These are phyloP conservation scores for Loxodonta africana DNA, from an alignment of 2,113 vertebrate species.

Conservation along the genomic window DNA sequence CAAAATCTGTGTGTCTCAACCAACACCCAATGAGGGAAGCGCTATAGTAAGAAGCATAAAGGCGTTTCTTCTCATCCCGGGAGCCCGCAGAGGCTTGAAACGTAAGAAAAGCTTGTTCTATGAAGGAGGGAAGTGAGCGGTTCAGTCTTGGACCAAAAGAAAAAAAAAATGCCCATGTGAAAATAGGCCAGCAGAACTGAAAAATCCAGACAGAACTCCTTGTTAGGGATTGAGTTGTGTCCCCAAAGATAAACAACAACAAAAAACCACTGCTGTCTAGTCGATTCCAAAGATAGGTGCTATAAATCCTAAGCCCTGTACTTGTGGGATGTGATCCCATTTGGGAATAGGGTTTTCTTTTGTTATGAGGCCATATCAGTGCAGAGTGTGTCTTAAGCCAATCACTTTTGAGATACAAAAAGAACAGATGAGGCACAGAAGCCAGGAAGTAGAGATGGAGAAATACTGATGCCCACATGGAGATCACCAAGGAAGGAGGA, in stretches of 20 bases:
- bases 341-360: no score
- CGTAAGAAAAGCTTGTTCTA: not conserved
- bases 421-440: no score
- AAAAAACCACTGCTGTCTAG: no score
- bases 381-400: no score
- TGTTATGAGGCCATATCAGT: no score
- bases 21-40: accelerated
- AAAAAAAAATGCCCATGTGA: not conserved
- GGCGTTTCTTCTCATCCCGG: not conserved
- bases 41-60: not conserved
- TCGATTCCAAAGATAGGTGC: no score
- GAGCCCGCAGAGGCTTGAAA: not conserved
- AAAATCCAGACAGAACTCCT: not conserved
- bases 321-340: not conserved
- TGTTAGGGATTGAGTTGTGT: not conserved
- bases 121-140: not conserved
- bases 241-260: no score
- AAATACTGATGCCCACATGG: no score
- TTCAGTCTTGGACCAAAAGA: not conserved
- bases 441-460: no score
- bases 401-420: no score
- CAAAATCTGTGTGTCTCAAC: not conserved
- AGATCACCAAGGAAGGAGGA: no score
- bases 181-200: not conserved
- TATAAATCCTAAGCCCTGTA: not conserved